A percentile compares a stretch with the other conserved stretches of the same genome.
phyloP scores from a whole-genome alignment of 2,888 invertebrate species.

The Syrista parreyssii region DNA sequence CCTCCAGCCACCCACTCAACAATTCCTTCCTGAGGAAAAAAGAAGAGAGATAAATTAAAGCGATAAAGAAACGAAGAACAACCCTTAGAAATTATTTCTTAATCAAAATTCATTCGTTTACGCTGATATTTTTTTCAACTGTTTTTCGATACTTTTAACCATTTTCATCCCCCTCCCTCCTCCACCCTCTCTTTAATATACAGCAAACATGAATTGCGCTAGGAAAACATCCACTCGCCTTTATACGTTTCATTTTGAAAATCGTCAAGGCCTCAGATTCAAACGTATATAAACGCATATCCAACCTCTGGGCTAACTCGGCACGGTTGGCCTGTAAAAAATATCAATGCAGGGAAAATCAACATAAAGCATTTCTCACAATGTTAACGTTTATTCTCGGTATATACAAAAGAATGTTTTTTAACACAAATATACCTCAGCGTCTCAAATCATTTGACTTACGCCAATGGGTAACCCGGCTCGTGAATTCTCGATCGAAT shows the following conservation, averaged over 20 bases:
- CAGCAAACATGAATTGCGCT: not conserved
- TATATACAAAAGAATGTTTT: slow-evolving; percentile 27
- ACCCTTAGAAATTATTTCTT: not conserved
- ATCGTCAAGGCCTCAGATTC: not conserved
- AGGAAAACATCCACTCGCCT: not conserved
- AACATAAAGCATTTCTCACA: slow-evolving; percentile 11
- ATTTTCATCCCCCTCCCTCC: not conserved
- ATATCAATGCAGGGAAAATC: not conserved
- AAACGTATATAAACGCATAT: not conserved
- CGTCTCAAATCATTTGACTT: not conserved
- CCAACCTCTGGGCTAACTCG: not conserved
- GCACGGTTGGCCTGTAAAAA: not conserved
- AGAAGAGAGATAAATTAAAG: too few species aligned
- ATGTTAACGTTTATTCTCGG: slow-evolving; percentile 48
- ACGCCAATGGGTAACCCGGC: not conserved
- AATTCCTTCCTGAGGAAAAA: not conserved
- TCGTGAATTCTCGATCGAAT: not conserved
- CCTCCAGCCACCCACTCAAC: slow-evolving; percentile 6
- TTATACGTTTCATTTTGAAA: not conserved
- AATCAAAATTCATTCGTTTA: not conserved
- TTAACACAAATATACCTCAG: slow-evolving; percentile 32
- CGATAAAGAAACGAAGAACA: not conserved
- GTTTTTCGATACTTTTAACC: not conserved
- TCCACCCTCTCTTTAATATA: not conserved
- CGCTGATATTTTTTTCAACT: not conserved